phyloP scores from a whole-genome alignment of 2,797 vertebrate species.

The Oryzias dopingdopingensis region DNA sequence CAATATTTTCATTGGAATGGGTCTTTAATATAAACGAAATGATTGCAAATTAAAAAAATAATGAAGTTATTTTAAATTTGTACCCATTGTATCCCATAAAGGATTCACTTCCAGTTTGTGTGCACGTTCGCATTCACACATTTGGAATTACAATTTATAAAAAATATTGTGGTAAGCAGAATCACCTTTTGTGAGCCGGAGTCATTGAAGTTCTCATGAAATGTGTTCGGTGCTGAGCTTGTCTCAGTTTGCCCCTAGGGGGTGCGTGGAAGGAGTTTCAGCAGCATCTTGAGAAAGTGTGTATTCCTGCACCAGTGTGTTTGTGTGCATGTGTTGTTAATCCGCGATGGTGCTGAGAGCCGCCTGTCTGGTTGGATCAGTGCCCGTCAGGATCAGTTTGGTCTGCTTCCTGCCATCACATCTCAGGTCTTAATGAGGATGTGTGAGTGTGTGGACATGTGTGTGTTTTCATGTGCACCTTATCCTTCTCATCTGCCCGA shows the following conservation, averaged over 20 bases:
- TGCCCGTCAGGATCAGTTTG: constrained; percentile 70
- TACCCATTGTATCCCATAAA: too few relatives aligned
- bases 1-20: too few relatives aligned
- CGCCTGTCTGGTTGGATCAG: constrained; percentile 68
- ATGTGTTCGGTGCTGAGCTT: constrained; percentile 47
- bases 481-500: constrained; percentile 5
- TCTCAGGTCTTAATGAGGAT: constrained; percentile 57
- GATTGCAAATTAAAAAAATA: too few relatives aligned
- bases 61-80: too few relatives aligned
- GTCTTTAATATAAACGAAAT: too few relatives aligned
- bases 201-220: constrained; percentile 29
- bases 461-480: constrained; percentile 13
- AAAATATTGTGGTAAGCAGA: constrained; percentile 25
- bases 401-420: constrained; percentile 44
- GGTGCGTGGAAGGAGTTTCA: constrained; percentile 17
- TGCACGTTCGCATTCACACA: constrained; percentile 7
- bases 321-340: constrained; percentile 35
- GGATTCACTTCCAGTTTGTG: not conserved
- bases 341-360: constrained; percentile 61
- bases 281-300: constrained; percentile 36
- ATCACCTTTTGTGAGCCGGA: constrained; percentile 40
- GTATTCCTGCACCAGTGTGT: not conserved
- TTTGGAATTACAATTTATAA: not conserved
- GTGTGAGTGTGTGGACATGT: constrained; percentile 27
- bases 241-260: constrained; percentile 41